A percentile compares a stretch with the other conserved stretches of the same genome.
These are phyloP conservation scores for Syrrhaptes paradoxus DNA, from an alignment of 2,113 vertebrate species.

Conservation along the genomic window DNA sequence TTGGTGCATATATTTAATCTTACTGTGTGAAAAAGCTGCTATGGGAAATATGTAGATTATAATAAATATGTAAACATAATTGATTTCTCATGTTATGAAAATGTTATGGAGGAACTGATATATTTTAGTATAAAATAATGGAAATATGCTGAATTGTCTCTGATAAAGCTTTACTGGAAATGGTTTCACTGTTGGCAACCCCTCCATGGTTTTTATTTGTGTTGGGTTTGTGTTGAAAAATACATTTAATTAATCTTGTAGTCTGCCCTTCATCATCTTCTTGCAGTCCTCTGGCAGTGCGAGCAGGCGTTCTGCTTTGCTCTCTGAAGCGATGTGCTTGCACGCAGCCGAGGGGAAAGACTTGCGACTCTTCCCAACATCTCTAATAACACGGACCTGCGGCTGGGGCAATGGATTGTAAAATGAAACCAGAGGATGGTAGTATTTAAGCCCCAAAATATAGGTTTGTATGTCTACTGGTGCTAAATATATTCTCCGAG, in stretches of 20 bases:
- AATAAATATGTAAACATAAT: conserved; percentile 22
- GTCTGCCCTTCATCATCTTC: neutral
- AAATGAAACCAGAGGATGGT: neutral
- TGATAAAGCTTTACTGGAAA: conserved; percentile 62
- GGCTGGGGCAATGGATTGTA: neutral
- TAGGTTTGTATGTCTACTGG: neutral
- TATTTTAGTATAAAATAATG: conserved; percentile 46
- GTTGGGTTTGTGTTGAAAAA: conserved; percentile 18
- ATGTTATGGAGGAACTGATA: conserved; percentile 31
- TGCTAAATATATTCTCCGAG: neutral
- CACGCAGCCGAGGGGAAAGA: neutral
- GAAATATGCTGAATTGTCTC: conserved; percentile 53
- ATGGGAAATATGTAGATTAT: conserved; percentile 42
- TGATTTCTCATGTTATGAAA: conserved; percentile 14
- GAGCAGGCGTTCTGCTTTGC: neutral
- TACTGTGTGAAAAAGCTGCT: conserved; percentile 49
- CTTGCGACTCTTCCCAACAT: neutral
- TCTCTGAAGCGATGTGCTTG: neutral
- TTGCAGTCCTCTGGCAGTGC: neutral
- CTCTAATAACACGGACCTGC: neutral
- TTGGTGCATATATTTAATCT: conserved; percentile 66
- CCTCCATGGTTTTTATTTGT: conserved; percentile 36
- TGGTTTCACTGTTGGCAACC: conserved; percentile 19
- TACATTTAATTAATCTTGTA: neutral
- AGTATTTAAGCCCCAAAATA: neutral